Evolutionary conservation across 2,113 vertebrate genomes (phyloP), one percentile per base, ranked within the genome.

Genomic region (Eira barbara): DNA sequence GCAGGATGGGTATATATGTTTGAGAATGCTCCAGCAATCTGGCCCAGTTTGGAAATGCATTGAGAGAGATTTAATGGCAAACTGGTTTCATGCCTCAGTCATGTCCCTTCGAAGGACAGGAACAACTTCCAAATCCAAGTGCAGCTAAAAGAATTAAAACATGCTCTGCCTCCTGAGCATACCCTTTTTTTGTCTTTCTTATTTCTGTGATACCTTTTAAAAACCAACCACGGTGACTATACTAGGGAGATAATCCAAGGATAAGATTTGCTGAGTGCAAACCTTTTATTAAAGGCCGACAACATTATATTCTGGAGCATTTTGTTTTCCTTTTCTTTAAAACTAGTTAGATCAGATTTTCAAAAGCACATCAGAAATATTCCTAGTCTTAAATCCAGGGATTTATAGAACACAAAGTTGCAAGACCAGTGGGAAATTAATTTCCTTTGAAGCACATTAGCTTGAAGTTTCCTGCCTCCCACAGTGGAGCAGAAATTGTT

Each of bases 331-430:
- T 61, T 78, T 89, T 45, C 73, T 93, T 61, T 93, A 88, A 65
- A 20, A 39, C 59, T 29, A 45, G 65, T 79, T 86, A 89, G 89
- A 89, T 78, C 85, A 89, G 82, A 47, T 94, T 96, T 89, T 86
- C 65, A 91, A 42, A 84, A 96, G 86, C 36, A 93, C 59, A 45
- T 55, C 86, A 67, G 78, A 82, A 95, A 83, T 73, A 89, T 86
- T 93, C 39, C 82, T 81, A 36, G 65, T 95, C 82, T 86, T 91
- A 96, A 95, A 91, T 85, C 85, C 39, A 73, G 73, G 92, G 89
- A 93, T 98, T 97, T 92, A 79, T 47, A 11, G 39, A 91, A 92
- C 45, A 93, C 34, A 36, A 39, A 93, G 23, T 89, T 91, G 20
- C 17, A 89, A 82, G 86, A 86, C 59, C 79, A 82, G 65, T 74